Conservation (phyloP, 2,888 invertebrate genomes). For the Lathronympha strigana region DNA sequence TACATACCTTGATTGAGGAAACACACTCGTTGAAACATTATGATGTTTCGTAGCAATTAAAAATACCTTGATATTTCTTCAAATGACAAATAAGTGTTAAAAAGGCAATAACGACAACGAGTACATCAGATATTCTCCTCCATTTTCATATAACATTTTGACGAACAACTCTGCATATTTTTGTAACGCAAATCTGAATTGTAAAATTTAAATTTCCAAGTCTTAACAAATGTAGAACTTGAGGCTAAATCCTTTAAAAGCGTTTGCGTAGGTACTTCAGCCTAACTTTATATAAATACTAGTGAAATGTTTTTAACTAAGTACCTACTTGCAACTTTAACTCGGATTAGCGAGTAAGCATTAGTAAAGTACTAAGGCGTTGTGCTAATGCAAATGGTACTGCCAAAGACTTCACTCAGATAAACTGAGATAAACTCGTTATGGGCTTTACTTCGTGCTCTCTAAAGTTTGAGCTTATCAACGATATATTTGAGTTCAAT, state of each 20-base stretch:
- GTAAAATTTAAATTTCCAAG: slow-evolving; percentile 12
- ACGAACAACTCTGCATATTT: slow-evolving; percentile 7
- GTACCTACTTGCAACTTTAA: not conserved
- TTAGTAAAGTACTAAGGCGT: slow-evolving; percentile 4
- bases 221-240: slow-evolving; percentile 13
- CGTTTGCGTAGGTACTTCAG: slow-evolving; percentile 13
- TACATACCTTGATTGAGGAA: too few species aligned
- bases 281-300: slow-evolving; percentile 25
- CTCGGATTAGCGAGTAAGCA: not conserved
- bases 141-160: slow-evolving; percentile 11
- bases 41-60: too few species aligned
- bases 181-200: not conserved
- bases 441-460: too few species aligned
- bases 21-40: too few species aligned
- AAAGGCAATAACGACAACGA: too few species aligned
- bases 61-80: too few species aligned
- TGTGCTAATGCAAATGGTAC: not conserved
- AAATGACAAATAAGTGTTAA: slow-evolving; percentile 10
- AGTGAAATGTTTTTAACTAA: slow-evolving; percentile 11
- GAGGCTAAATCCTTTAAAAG: slow-evolving; percentile 26
- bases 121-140: slow-evolving; percentile 5
- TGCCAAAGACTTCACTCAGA: too few species aligned
- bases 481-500: too few species aligned
- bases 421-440: too few species aligned
- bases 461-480: too few species aligned